Evolutionary conservation across 1,140 invertebrate genomes (phyloP).

Genomic region (Schlechtendalia chinensis): DNA sequence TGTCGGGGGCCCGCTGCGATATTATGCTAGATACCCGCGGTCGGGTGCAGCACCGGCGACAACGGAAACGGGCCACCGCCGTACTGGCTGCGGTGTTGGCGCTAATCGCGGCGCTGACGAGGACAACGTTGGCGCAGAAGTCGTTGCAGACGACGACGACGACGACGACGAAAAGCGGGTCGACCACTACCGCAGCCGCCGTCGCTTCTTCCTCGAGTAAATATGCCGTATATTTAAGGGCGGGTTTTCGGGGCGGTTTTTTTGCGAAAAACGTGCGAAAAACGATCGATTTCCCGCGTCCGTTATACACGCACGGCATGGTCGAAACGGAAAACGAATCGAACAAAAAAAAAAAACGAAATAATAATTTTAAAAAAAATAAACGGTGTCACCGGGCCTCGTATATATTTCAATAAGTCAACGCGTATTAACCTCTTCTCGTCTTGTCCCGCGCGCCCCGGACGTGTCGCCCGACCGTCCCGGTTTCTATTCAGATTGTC

Average conservation of each 20-base stretch:
- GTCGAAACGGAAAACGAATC: neutral
- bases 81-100: slow-evolving; percentile 23
- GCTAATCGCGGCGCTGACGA: neutral
- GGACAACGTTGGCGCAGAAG: neutral
- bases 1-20: slow-evolving; percentile 25
- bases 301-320: too few species aligned
- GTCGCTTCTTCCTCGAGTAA: slow-evolving; percentile 3
- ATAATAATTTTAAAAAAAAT: neutral
- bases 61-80: neutral
- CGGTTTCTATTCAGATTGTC: neutral
- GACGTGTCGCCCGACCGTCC: neutral
- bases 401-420: slow-evolving; percentile 10
- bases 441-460: too few species aligned
- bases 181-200: neutral
- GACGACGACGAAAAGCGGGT: neutral
- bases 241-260: too few species aligned
- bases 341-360: neutral
- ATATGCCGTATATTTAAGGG: neutral
- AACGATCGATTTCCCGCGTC: too few species aligned
- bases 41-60: slow-evolving; percentile 12
- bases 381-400: neutral
- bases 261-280: too few species aligned
- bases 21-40: slow-evolving; percentile 17
- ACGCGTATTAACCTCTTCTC: neutral
- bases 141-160: neutral